phyloP scores from a whole-genome alignment of 2,888 invertebrate species.

The Tenthredo distinguenda region DNA sequence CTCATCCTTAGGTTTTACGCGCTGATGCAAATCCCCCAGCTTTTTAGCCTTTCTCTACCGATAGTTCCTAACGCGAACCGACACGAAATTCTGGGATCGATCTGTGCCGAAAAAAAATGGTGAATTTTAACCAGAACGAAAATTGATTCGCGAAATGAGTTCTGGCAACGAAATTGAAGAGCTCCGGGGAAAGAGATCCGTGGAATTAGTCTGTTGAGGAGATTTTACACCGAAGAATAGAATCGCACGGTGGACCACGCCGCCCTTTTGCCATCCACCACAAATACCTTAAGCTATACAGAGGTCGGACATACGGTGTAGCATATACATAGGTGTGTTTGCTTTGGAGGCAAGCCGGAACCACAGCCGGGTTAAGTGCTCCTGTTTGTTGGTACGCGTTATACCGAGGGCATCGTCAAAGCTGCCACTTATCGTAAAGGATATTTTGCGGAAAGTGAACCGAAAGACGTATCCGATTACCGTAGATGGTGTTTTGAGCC shows the following conservation, averaged over 20 bases:
- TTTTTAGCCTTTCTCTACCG: background rate
- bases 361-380: conserved; percentile 38
- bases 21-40: background rate
- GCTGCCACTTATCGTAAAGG: conserved; percentile 30
- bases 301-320: conserved; percentile 9
- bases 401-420: conserved; percentile 24
- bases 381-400: conserved; percentile 26
- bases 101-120: background rate
- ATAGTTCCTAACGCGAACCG: background rate
- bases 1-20: background rate
- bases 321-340: conserved; percentile 14
- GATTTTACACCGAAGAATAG: background rate
- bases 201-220: background rate
- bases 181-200: background rate
- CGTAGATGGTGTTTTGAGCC: conserved; percentile 5
- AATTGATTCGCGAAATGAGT: background rate
- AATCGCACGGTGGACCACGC: background rate
- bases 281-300: background rate
- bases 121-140: background rate
- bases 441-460: conserved; percentile 17
- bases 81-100: background rate
- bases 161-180: background rate
- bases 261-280: background rate
- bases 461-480: conserved; percentile 27
- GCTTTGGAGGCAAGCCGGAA: conserved; percentile 1